Evolutionary conservation across 2,888 invertebrate species (phyloP), one percentile per base, ranked within the genome.

Genomic region (Caenorhabditis sp.): DNA sequence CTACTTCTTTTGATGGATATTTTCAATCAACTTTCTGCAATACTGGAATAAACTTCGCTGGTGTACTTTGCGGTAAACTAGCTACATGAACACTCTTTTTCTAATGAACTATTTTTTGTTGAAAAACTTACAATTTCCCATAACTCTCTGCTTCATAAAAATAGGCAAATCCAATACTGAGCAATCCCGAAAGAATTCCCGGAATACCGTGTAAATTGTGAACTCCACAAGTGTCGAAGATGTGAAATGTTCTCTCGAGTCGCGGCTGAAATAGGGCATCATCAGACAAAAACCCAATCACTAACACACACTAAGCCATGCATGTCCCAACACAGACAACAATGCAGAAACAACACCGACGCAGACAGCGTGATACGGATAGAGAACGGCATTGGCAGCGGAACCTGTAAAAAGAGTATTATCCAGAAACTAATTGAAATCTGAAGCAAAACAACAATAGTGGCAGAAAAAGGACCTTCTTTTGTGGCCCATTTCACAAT

Each of bases 121-220:
- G 4, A 38, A 26, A 10, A 14, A 59, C 78, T 58, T 14, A 80
- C 82, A 77, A 80, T 63, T 77, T 80, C 52, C 81, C 83, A 57
- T 82, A 83, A 53, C 73, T 74, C 3, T 72, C 75, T 0, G 80
- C 67, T 12, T 78, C 75, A 64, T 83, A 82, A 31, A 77, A 76
- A 10, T 75, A 67, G 0, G 81, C 81, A 62, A 83, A 78, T 50
- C 81, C 66, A 49, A 83, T 82, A 59, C 77, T 75, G 57, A 78
- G 62, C 10, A 81, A 87, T 31, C 93, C 96, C 0, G 94, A 94
- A 59, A 94, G 89, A 1, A 97, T 89, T 1, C 94, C 96, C 0
- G 97, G 97, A 93, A 96, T 93, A 0, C 96, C 97, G 88, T 97
- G 97, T 20, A 97, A 91, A 90, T 97, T 97, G 90, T 97, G 92